Percentiles rank a stretch among this genome's conserved stretches.
Conservation (phyloP, 2,113 vertebrate genomes). For the Eublepharis macularius region DNA sequence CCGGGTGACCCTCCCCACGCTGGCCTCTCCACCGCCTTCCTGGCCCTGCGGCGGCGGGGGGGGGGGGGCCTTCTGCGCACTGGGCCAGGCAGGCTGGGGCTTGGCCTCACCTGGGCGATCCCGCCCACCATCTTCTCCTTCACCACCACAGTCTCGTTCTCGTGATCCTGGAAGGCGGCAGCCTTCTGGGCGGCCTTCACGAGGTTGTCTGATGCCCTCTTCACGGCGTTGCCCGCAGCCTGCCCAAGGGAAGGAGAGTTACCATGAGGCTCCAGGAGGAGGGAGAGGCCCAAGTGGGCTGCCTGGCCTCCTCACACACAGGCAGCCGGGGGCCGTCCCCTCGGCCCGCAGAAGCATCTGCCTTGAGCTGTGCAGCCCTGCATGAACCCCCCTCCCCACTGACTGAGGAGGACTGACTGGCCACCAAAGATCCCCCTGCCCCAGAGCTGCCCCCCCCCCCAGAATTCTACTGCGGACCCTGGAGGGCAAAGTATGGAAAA, state of each 20-base stretch:
- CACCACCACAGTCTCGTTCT: slow-evolving; percentile 90
- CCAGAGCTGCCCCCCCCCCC: not conserved
- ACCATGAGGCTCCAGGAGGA: no score
- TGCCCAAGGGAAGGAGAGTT: slow-evolving; percentile 41
- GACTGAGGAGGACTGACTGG: not conserved
- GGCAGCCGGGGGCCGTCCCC: no score
- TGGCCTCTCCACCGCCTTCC: no score
- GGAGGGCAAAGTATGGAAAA: no score
- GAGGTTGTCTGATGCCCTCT: slow-evolving; percentile 94
- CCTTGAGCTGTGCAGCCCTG: no score
- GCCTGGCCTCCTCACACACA: no score
- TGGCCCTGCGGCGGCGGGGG: not conserved
- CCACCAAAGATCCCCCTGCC: rapidly evolving
- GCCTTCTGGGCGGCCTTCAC: slow-evolving; percentile 98
- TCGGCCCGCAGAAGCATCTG: no score
- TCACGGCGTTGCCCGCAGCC: slow-evolving; percentile 94
- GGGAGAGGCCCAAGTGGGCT: no score
- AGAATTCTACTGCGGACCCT: no score
- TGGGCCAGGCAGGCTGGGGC: rapidly evolving
- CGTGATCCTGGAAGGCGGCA: slow-evolving; percentile 93
- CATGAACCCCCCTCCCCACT: not conserved
- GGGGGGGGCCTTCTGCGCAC: no score
- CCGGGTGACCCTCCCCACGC: no score
- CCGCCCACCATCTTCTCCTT: slow-evolving; percentile 98
- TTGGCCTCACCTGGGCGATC: slow-evolving; percentile 91